phyloP scores from a whole-genome alignment of 2,888 invertebrate species.

The Diloba caeruleocephala region DNA sequence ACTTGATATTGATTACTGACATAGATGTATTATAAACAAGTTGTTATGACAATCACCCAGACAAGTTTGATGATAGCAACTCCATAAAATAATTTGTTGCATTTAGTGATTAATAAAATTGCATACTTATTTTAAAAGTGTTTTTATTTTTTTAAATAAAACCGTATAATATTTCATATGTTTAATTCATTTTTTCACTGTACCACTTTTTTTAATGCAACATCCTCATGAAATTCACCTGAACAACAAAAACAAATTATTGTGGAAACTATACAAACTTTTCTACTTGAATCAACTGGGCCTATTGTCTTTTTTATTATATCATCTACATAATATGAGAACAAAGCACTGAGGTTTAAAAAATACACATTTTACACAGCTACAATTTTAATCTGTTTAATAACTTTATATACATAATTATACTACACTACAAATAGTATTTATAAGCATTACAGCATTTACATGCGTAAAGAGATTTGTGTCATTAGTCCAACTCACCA shows the following conservation, averaged over 20 bases:
- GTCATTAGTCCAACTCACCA: constrained; percentile 91
- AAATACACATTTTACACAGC: constrained; percentile 1
- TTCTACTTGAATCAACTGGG: not conserved
- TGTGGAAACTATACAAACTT: not conserved
- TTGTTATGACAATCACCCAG: constrained; percentile 79
- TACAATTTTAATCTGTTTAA: constrained; percentile 18
- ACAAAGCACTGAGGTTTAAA: not conserved
- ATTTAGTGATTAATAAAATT: constrained; percentile 89
- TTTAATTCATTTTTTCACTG: constrained; percentile 20
- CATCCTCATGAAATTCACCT: constrained; percentile 62
- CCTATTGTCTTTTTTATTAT: no score
- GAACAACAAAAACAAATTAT: constrained; percentile 20
- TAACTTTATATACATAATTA: constrained; percentile 7
- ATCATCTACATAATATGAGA: not conserved
- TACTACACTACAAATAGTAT: not conserved
- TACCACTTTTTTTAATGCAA: constrained; percentile 43
- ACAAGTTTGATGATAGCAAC: constrained; percentile 80
- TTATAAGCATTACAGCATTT: constrained; percentile 31
- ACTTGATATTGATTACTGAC: constrained; percentile 88
- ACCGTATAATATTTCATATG: constrained; percentile 23
- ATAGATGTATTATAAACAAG: constrained; percentile 79
- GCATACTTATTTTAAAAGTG: constrained; percentile 85
- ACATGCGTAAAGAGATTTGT: constrained; percentile 11
- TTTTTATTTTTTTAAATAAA: constrained; percentile 55
- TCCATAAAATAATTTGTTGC: constrained; percentile 87